Base-by-base conservation (phyloP, 2,113 vertebrate species). In the Neodontobutis hainanensis region DNA sequence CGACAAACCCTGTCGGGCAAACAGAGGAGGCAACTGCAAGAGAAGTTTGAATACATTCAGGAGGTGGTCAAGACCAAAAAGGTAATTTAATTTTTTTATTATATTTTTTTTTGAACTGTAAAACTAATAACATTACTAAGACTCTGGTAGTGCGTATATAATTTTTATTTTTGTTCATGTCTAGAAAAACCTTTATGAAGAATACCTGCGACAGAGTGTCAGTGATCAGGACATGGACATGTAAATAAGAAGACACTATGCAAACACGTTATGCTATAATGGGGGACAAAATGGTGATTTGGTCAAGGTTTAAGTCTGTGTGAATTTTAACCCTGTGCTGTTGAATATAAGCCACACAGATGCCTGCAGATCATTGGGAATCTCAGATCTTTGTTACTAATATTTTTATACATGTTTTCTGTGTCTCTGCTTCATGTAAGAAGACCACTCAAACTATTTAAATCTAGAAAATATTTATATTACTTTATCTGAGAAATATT, bases 141-240 rank as follows among this genome's bases (percentile, higher is more conserved):
- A 35, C 0, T 11, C 4, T 11, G 35, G 3, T 48, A 47, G 43
- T 40, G n/a, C 11, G 34, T 7, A 36, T 0, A 35, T 11, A 51
- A 6, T 60, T 50, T n/a, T 47, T 14, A 5, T 77, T 2, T 15
- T 0, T 63, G 32, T 48, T 51, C 5, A 19, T 44, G 9, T 79
- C 0, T 38, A 95, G 94, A 93, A 91, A 80, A 90, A 87, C 42
- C 87, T 95, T 11, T 94, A 94, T 74, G 93, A 94, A 61, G 93
- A 95, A 14, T 95, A 95, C 68, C 88, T 95, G 14, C 92, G 89
- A 5, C 93, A 94, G 82, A 94, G 94, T 65, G 91, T 94, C 65
- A 92, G 92, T 0, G 94, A 94, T 48, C 92, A 93, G 0, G 94
- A 95, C 76, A 92, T 94, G 91, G 77, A 81, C 81, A 83, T 87